phyloP scores from a whole-genome alignment of 2,888 invertebrate species.

The Panopea generosa region DNA sequence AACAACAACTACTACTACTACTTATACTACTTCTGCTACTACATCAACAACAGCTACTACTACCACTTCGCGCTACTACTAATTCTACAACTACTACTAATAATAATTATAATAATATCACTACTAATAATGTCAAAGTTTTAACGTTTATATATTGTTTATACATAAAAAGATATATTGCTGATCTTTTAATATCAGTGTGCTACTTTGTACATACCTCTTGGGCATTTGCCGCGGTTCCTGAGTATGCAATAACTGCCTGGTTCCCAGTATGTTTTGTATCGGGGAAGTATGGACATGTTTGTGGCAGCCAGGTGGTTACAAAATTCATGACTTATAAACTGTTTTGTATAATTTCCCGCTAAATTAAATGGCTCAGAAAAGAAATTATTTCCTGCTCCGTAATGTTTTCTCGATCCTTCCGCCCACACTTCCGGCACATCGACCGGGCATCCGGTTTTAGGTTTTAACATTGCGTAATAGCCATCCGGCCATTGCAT shows the following conservation, averaged over 20 bases:
- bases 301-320: slow-evolving; percentile 30
- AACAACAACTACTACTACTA: no score
- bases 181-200: no score
- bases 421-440: slow-evolving; percentile 55
- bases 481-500: slow-evolving; percentile 74
- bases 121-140: no score
- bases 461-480: slow-evolving; percentile 65
- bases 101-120: no score
- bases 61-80: no score
- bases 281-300: slow-evolving; percentile 18
- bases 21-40: no score
- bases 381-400: slow-evolving; percentile 59
- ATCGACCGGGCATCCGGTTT: slow-evolving; percentile 66
- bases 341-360: slow-evolving; percentile 58
- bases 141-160: no score
- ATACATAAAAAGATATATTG: no score
- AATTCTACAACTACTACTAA: no score
- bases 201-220: slow-evolving; percentile 54
- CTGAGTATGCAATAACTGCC: slow-evolving; percentile 71
- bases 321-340: slow-evolving; percentile 64
- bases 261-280: slow-evolving; percentile 70
- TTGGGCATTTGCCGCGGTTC: slow-evolving; percentile 63
- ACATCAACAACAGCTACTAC: no score
- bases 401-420: slow-evolving; percentile 61
- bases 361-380: slow-evolving; percentile 50